A percentile compares a stretch with the other conserved stretches of the same genome.
phyloP scores from a whole-genome alignment of 2,888 invertebrate genomes.

The Trichopria drosophilae region DNA sequence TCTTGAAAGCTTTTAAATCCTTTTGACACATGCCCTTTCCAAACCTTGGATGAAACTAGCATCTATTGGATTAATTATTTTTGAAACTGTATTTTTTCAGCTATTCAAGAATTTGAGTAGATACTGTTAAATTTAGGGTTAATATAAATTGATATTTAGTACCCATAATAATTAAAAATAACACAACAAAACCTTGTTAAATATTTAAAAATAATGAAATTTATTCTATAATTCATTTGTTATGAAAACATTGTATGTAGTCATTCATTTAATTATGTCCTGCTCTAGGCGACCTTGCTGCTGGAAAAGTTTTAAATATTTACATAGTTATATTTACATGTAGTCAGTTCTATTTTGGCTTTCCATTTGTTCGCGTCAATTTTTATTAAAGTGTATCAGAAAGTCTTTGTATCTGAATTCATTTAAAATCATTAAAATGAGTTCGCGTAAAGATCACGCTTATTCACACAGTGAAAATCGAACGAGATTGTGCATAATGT shows the following conservation, averaged over 20 bases:
- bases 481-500: neutral
- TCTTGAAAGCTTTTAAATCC: too few relatives aligned
- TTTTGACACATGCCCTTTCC: neutral
- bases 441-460: neutral
- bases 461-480: neutral
- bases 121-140: too few relatives aligned
- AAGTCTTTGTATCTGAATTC: neutral
- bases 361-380: too few relatives aligned
- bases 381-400: neutral
- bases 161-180: conserved; percentile 1
- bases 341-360: too few relatives aligned
- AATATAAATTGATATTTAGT: too few relatives aligned
- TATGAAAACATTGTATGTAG: too few relatives aligned
- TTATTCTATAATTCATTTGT: neutral
- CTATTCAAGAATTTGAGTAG: too few relatives aligned
- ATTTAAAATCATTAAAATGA: neutral
- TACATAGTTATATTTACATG: too few relatives aligned
- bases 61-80: neutral
- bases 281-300: too few relatives aligned
- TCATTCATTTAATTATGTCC: neutral
- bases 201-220: neutral
- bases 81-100: too few relatives aligned
- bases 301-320: too few relatives aligned
- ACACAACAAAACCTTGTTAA: neutral
- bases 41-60: neutral